phyloP scores from a whole-genome alignment of 2,888 invertebrate species.

The Agriopis marginaria region DNA sequence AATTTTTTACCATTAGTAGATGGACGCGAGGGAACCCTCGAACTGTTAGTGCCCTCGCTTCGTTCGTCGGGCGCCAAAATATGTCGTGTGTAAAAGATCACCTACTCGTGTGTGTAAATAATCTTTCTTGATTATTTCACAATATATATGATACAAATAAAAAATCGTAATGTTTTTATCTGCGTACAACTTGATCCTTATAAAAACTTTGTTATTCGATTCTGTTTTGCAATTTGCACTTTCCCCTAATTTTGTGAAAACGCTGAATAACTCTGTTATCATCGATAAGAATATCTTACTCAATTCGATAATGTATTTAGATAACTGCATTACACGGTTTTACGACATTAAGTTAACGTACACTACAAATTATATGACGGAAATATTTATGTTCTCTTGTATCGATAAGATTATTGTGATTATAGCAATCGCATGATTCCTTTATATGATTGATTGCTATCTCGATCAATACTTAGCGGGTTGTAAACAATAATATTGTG shows the following conservation, averaged over 20 bases:
- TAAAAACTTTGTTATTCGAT: not conserved
- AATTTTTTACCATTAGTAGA: too few species aligned
- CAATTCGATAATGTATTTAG: slow-evolving; percentile 8
- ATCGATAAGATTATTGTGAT: slow-evolving; percentile 41
- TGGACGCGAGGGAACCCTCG: too few species aligned
- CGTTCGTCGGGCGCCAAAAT: too few species aligned
- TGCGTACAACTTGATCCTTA: too few species aligned
- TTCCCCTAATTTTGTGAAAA: not conserved
- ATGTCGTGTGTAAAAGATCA: too few species aligned
- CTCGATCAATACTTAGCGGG: slow-evolving; percentile 24
- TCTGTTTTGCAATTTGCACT: not conserved
- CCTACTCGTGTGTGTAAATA: too few species aligned
- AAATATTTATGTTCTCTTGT: slow-evolving; percentile 25
- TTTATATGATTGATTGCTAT: slow-evolving; percentile 44
- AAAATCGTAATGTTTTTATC: too few species aligned
- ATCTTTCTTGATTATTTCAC: not conserved
- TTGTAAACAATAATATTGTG: slow-evolving; percentile 11
- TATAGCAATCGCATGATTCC: slow-evolving; percentile 44
- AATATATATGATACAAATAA: not conserved
- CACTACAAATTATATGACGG: slow-evolving; percentile 11
- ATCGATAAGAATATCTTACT: slow-evolving; percentile 6
- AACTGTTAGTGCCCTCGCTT: too few species aligned
- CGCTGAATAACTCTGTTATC: slow-evolving; percentile 9
- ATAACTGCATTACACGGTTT: slow-evolving; percentile 9
- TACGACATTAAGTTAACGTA: not conserved